These are phyloP conservation scores for Sebastes itinus DNA, from an alignment of 2,797 vertebrate genomes.

Conservation along the genomic window DNA sequence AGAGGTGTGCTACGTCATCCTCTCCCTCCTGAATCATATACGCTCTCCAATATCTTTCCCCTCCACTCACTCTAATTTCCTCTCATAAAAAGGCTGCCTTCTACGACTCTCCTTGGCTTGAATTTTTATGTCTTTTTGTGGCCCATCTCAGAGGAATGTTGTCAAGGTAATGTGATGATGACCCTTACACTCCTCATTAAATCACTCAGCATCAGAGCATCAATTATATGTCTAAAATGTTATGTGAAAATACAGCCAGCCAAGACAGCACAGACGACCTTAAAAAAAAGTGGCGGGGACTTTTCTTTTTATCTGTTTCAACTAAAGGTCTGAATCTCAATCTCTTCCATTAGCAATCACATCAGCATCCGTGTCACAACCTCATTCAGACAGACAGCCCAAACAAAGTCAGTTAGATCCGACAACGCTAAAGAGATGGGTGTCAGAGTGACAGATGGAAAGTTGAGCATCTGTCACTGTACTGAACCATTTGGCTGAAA, in stretches of 20 bases:
- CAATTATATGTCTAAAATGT: constrained; percentile 41
- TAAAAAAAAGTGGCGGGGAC: neutral
- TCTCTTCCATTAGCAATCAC: constrained; percentile 52
- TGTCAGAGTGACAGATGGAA: constrained; percentile 73
- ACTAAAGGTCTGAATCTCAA: constrained; percentile 24
- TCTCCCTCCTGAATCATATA: constrained; percentile 52
- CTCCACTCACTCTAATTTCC: constrained; percentile 47
- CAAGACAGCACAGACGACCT: constrained; percentile 10
- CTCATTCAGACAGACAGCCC: constrained; percentile 55
- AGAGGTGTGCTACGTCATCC: constrained; percentile 42
- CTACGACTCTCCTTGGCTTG: constrained; percentile 46
- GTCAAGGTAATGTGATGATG: constrained; percentile 65
- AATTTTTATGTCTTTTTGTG: constrained; percentile 54
- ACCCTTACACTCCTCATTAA: constrained; percentile 61
- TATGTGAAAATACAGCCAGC: constrained; percentile 36
- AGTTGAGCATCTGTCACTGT: constrained; percentile 74
- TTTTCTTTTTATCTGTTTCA: constrained; percentile 37
- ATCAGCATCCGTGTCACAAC: constrained; percentile 60
- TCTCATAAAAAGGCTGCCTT: constrained; percentile 54
- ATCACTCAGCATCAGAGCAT: constrained; percentile 48
- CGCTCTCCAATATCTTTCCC: constrained; percentile 28
- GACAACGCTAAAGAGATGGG: constrained; percentile 66
- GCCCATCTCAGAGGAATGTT: constrained; percentile 58
- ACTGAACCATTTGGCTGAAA: constrained; percentile 70
- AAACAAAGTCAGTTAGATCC: constrained; percentile 68